Evolutionary conservation across 2,113 vertebrate species (phyloP).

Genomic region (Azemiops feae): DNA sequence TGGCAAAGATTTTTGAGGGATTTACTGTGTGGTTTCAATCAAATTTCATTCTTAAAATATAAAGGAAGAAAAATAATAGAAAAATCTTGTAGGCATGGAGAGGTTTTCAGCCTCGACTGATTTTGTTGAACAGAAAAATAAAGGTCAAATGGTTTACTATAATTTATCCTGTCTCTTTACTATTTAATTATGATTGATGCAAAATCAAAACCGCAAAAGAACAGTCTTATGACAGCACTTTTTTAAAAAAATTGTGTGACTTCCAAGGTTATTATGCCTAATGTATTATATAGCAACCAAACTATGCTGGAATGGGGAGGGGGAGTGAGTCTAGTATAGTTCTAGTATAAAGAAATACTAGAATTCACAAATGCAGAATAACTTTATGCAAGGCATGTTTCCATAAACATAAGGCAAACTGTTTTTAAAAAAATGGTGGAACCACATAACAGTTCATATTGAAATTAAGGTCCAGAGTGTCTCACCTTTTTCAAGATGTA

Average conservation of each 20-base stretch:
- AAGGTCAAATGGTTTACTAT: slow-evolving; percentile 51
- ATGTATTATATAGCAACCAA: slow-evolving; percentile 11
- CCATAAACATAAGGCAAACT: background rate
- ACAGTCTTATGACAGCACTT: slow-evolving; percentile 34
- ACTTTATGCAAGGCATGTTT: background rate
- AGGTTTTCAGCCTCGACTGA: slow-evolving; percentile 35
- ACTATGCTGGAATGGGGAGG: slow-evolving; percentile 31
- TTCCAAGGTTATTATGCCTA: slow-evolving; percentile 48
- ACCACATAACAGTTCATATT: background rate
- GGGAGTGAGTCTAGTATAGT: background rate
- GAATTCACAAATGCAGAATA: background rate
- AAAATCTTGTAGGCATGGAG: slow-evolving; percentile 34
- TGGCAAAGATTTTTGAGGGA: slow-evolving; percentile 65
- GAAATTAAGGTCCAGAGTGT: background rate
- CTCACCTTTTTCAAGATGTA: background rate
- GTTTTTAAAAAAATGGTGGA: background rate
- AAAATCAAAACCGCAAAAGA: slow-evolving; percentile 44
- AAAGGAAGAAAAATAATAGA: slow-evolving; percentile 54
- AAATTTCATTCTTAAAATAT: slow-evolving; percentile 57
- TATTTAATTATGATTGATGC: slow-evolving; percentile 58
- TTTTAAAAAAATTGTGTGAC: slow-evolving; percentile 35
- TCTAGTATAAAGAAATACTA: slow-evolving; percentile 29
- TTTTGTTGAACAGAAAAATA: slow-evolving; percentile 54
- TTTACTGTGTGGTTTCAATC: slow-evolving; percentile 66
- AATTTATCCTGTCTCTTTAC: slow-evolving; percentile 31